Base-by-base conservation (phyloP, 2,888 invertebrate genomes). In the Ectemnius cavifrons region DNA sequence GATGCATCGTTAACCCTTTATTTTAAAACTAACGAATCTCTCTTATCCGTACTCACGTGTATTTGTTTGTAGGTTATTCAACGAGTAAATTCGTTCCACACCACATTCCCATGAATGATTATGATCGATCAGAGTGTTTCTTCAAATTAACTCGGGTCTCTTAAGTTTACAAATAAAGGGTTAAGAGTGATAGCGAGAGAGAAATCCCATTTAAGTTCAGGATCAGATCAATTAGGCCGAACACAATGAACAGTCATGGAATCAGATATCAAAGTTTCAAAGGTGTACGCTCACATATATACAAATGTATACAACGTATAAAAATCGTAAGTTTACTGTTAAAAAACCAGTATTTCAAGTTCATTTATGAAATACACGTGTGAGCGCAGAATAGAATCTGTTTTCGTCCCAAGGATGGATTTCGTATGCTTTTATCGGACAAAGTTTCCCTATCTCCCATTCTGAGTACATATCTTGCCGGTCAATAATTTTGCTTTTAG, bases 281-380 rank as follows among this genome's bases (percentile, higher is more conserved):
- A 68, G 46, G 67, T 28, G 60, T 59, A 62, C 63, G 46, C 23
- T 49, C 8, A 23, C 72, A 65, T 83, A 79, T 37, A 37, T 77
- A 56, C 81, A 81, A 81, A 81, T 68, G 63, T 83, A 78, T 76
- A 81, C 76, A 73, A 73, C 46, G 52, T 83, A 78, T 83, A 83
- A 81, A 83, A 81, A 75, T 76, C 69, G 75, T 67, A 73, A 62
- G 61, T 59, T 63, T 57, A 23, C 45, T 47, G 62, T 65, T 75
- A 67, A 47, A 72, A 74, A 69, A 66, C 64, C 71, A 23, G 62
- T 64, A 56, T 72, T 47, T 69, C 52, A 13, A 58, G 16, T 23
- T 18, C 20, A 4, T 20, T 58, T 18, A 23, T 58, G 58, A 58
- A 58, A 14, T 23, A 27, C 58, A 18, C 2, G 27, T 6, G 52